Base-by-base conservation (phyloP, 1,140 invertebrate species). In the Lerema accius region DNA sequence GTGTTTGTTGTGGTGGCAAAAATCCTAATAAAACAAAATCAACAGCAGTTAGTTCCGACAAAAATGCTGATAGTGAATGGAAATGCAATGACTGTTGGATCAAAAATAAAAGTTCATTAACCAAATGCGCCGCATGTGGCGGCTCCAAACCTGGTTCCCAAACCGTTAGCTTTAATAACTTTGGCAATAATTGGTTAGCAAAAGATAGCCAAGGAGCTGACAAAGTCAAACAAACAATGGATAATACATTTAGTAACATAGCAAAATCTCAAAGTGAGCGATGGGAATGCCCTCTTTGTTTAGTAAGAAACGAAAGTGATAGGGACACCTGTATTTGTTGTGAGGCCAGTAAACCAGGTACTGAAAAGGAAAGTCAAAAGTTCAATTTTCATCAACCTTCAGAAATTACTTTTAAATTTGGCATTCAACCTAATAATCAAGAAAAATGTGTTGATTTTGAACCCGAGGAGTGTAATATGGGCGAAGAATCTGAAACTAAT, bases 251-350 rank as follows among this genome's bases (percentile, higher is more conserved):
- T 42, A 70, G 73, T 56, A 62, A 62, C 71, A 86, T 80, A 69
- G 78, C 72, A 26, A 84, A 79, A 67, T 66, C 75, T 9, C 92
- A 93, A 65, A 65, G 68, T 35, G 64, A 78, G n/a, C 91, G 81
- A 43, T 96, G 95, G 95, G 92, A 94, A 65, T 96, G 95, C 81
- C 83, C 92, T 14, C 90, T 86, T 14, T 96, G 95, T 78, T 92
- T 94, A 82, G 84, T 95, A 0, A 86, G 91, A 50, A 96, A 96
- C 73, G 92, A 93, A 15, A 76, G 73, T 5, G 80, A 91, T 15
- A 90, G 86, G 35, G 71, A 68, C 3, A 93, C 91, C 68, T 96
- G 96, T 88, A 88, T 93, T 14, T 95, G 95, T 64, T 96, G 95
- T 77, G 93, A 94, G 55, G 91, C 94, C 16, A 78, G 92, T 0